Evolutionary conservation across 1,140 invertebrate species (phyloP).

Genomic region (Oscheius sp.): DNA sequence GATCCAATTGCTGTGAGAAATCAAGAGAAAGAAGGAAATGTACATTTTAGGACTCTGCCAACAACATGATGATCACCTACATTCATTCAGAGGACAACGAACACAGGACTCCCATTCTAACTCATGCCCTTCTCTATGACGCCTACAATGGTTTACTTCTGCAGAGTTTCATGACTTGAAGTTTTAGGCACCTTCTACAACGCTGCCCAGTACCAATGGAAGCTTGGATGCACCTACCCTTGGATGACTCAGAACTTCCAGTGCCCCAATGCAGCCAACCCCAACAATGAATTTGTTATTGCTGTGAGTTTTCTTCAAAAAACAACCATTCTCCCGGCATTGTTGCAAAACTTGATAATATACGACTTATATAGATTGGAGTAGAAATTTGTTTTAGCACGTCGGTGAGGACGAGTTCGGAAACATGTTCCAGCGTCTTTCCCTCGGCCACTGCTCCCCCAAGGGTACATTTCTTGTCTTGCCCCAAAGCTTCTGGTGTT

Average conservation of each 20-base stretch:
- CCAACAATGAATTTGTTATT: conserved; percentile 27
- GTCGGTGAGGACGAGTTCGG: conserved; percentile 40
- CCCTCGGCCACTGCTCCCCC: conserved; percentile 26
- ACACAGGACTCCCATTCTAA: conserved; percentile 15
- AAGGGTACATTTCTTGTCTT: neutral
- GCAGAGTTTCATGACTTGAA: too few species aligned
- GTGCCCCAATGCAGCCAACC: conserved; percentile 30
- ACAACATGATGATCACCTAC: conserved; percentile 12
- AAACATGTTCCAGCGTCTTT: conserved; percentile 39
- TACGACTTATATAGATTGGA: neutral
- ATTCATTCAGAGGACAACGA: conserved; percentile 18
- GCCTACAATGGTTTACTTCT: conserved; percentile 20
- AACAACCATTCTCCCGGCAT: too few species aligned
- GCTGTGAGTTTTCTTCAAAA: conserved; percentile 26
- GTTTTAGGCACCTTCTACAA: conserved; percentile 40
- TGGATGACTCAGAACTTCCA: conserved; percentile 34
- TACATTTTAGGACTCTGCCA: conserved; percentile 17
- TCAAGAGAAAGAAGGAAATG: too few species aligned
- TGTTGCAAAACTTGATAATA: too few species aligned
- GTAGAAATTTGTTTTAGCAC: conserved; percentile 29
- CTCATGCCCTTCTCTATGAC: conserved; percentile 33
- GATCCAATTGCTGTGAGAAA: conserved; percentile 23
- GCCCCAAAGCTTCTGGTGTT: neutral
- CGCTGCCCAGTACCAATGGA: conserved; percentile 24
- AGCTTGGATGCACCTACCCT: conserved; percentile 20